Evolutionary conservation across 2,113 vertebrate species (phyloP).

Genomic region (Alexandromys fortis): DNA sequence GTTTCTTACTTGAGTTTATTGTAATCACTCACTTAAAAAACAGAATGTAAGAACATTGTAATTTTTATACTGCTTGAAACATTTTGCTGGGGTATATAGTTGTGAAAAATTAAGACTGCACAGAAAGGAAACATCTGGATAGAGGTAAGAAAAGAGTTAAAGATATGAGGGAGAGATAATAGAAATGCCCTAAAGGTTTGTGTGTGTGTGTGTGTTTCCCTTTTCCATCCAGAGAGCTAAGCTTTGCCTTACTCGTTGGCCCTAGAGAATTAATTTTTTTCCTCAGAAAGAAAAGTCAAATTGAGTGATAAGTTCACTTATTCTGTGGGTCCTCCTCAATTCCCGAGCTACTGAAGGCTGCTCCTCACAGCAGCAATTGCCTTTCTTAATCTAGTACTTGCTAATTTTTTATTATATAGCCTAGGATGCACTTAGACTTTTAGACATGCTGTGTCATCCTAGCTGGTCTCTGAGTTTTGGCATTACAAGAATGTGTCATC

Average conservation of each 20-base stretch:
- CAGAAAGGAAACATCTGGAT: background rate
- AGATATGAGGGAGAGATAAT: background rate
- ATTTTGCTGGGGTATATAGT: background rate
- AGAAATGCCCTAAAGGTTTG: background rate
- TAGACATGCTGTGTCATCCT: background rate
- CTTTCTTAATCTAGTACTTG: constrained; percentile 29
- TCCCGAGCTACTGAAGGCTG: background rate
- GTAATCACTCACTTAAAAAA: background rate
- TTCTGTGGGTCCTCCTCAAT: background rate
- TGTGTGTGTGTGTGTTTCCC: background rate
- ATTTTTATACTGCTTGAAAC: background rate
- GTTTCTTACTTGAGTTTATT: background rate
- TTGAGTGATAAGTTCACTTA: background rate
- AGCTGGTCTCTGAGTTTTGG: background rate
- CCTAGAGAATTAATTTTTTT: background rate
- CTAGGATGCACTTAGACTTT: background rate
- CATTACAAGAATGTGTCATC: background rate
- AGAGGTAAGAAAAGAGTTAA: background rate
- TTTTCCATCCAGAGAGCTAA: background rate
- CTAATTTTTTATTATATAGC: constrained; percentile 9
- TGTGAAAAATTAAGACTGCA: background rate
- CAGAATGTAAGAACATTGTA: background rate
- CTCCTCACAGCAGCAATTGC: background rate
- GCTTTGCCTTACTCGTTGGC: background rate
- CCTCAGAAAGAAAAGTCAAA: background rate